These are phyloP conservation scores for Hypomecis atomaria DNA, from an alignment of 2,888 invertebrate genomes.

Conservation along the genomic window DNA sequence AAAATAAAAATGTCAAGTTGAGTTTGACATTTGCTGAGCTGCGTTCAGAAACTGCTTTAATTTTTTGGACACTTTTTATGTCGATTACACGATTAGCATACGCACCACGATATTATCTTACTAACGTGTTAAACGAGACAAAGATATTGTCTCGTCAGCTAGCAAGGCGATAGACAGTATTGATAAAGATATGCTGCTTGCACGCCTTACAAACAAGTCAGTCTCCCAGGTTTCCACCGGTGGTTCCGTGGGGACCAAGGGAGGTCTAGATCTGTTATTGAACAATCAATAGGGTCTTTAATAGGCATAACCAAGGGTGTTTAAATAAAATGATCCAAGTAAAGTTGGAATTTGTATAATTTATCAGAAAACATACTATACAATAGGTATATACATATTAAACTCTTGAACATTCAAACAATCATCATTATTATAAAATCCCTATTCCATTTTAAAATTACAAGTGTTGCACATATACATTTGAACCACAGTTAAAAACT, in stretches of 20 bases:
- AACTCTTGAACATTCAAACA: slow-evolving; percentile 34
- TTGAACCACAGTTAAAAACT: slow-evolving; percentile 10
- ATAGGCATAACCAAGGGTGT: not conserved
- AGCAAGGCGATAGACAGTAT: no score
- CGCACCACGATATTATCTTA: no score
- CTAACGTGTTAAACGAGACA: no score
- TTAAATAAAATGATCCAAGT: slow-evolving; percentile 17
- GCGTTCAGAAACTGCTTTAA: not conserved
- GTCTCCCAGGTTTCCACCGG: no score
- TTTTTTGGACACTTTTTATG: not conserved
- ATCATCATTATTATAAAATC: slow-evolving; percentile 18
- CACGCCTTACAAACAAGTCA: no score
- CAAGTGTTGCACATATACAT: slow-evolving; percentile 22
- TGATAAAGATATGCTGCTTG: no score
- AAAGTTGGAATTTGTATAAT: slow-evolving; percentile 37
- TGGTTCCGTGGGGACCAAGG: no score
- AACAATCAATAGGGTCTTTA: no score
- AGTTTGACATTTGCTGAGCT: not conserved
- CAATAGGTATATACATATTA: slow-evolving; percentile 31
- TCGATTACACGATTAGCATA: no score
- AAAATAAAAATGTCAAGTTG: no score
- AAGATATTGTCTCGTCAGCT: no score
- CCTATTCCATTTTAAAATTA: slow-evolving; percentile 26
- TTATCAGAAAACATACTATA: slow-evolving; percentile 31
- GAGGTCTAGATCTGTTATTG: no score